A percentile compares a stretch with the other conserved stretches of the same genome.
phyloP scores from a whole-genome alignment of 2,888 invertebrate genomes.

The Fragum sueziense region DNA sequence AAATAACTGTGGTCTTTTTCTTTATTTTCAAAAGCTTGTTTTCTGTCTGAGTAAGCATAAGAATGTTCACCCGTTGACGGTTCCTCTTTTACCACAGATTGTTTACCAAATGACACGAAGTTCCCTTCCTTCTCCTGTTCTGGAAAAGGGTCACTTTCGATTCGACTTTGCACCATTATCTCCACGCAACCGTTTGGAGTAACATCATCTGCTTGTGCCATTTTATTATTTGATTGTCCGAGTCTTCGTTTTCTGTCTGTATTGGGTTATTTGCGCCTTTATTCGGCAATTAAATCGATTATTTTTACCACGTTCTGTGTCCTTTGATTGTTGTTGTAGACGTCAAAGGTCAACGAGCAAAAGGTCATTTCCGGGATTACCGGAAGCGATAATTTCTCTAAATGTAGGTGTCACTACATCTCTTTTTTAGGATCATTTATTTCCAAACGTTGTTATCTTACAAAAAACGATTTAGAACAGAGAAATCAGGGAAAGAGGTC shows the following conservation, averaged over 20 bases:
- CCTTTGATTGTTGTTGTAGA: conserved; percentile 28
- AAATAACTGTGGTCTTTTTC: conserved; percentile 55
- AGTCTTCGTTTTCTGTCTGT: conserved; percentile 19
- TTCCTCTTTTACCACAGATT: conserved; percentile 22
- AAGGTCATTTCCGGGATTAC: conserved; percentile 41
- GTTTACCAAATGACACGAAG: background rate
- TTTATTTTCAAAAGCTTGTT: conserved; percentile 26
- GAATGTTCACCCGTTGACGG: conserved; percentile 52
- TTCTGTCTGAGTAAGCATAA: conserved; percentile 46
- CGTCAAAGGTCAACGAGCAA: conserved; percentile 39
- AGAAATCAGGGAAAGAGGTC: too few relatives aligned
- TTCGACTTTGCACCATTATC: conserved; percentile 30
- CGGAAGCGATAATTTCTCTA: too few relatives aligned
- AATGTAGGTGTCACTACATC: too few relatives aligned
- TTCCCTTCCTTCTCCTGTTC: too few relatives aligned
- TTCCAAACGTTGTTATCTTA: too few relatives aligned
- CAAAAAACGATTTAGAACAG: too few relatives aligned
- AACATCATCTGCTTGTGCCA: conserved; percentile 21
- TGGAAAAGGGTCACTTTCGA: conserved; percentile 16
- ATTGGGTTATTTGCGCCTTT: too few relatives aligned
- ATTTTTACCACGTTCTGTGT: conserved; percentile 30
- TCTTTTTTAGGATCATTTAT: too few relatives aligned
- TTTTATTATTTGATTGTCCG: background rate
- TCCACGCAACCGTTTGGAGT: conserved; percentile 31
- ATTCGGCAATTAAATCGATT: background rate